A percentile compares a stretch with the other conserved stretches of the same genome.
These are phyloP conservation scores for Poecilia gillii DNA, from an alignment of 2,797 vertebrate genomes.

Conservation along the genomic window DNA sequence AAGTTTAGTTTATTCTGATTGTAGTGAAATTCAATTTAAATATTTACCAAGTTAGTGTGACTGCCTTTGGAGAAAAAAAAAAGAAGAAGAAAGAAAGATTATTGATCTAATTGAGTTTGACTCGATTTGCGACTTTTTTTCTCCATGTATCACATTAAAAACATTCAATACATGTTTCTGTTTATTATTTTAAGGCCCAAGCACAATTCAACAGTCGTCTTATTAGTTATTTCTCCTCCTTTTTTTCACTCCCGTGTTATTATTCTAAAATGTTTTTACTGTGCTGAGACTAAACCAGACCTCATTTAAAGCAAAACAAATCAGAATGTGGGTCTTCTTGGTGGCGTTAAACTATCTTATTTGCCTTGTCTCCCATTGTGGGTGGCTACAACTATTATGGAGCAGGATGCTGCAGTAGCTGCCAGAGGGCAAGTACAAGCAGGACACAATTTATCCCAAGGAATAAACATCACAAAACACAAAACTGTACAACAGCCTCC, in stretches of 20 bases:
- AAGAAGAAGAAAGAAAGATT: background rate
- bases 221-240: slow-evolving; percentile 5
- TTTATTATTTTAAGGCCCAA: background rate
- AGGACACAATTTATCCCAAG: slow-evolving; percentile 37
- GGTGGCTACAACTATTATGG: slow-evolving; percentile 46
- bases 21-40: background rate
- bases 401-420: slow-evolving; percentile 54
- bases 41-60: background rate
- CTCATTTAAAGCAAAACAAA: slow-evolving; percentile 30
- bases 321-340: slow-evolving; percentile 21
- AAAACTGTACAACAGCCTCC: slow-evolving; percentile 25
- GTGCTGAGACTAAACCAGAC: slow-evolving; percentile 16
- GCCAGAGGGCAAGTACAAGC: slow-evolving; percentile 59
- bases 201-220: background rate
- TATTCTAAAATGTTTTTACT: slow-evolving; percentile 25
- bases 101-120: background rate
- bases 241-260: slow-evolving; percentile 21
- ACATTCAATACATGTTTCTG: background rate
- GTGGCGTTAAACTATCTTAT: slow-evolving; percentile 47
- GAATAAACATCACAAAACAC: slow-evolving; percentile 53
- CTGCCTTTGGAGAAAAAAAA: background rate
- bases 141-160: background rate
- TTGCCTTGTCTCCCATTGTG: slow-evolving; percentile 57
- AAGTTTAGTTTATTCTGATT: background rate
- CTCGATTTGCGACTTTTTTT: background rate